phyloP scores from a whole-genome alignment of 2,113 vertebrate species.

The Varanus komodoensis region DNA sequence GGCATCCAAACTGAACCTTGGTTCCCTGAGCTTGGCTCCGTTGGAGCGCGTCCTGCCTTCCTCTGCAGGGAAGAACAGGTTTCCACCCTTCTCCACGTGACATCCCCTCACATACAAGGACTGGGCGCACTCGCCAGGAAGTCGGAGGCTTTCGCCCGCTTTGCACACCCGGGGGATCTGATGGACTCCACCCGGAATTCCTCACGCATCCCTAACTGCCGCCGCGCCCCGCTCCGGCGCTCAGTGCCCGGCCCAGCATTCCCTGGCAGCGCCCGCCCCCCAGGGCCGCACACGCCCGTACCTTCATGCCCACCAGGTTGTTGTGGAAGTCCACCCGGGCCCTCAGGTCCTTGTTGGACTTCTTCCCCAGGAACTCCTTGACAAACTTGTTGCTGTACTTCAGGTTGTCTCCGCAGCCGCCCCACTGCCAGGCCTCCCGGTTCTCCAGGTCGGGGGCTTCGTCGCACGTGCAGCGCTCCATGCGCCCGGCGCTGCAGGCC shows the following conservation, averaged over 20 bases:
- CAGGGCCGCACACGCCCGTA: slow-evolving; percentile 54
- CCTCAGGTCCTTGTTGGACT: slow-evolving; percentile 94
- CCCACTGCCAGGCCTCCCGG: slow-evolving; percentile 98
- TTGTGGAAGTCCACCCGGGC: slow-evolving; percentile 97
- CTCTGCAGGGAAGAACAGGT: too few species aligned
- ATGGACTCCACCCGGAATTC: too few species aligned
- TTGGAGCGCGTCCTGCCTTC: too few species aligned
- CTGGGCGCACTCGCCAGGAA: too few species aligned
- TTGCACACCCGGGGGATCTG: too few species aligned
- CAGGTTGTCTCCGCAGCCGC: slow-evolving; percentile 96
- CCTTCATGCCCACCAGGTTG: slow-evolving; percentile 98
- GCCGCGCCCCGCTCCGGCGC: too few species aligned
- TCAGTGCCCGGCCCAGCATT: background rate
- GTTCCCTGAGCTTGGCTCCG: too few species aligned
- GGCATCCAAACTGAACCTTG: too few species aligned
- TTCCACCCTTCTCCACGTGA: too few species aligned
- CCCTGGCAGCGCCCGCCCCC: background rate
- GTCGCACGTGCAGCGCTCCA: slow-evolving; percentile 98
- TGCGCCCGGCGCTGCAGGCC: slow-evolving; percentile 94
- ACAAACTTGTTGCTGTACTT: slow-evolving; percentile 99
- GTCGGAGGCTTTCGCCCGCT: too few species aligned
- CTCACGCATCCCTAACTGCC: too few species aligned
- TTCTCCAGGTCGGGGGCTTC: slow-evolving; percentile 97
- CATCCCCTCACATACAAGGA: too few species aligned
- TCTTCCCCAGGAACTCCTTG: slow-evolving; percentile 96